Evolutionary conservation across 2,113 vertebrate species (phyloP), one percentile per base, ranked within the genome.

Genomic region (Periophthalmodon schlosseri): DNA sequence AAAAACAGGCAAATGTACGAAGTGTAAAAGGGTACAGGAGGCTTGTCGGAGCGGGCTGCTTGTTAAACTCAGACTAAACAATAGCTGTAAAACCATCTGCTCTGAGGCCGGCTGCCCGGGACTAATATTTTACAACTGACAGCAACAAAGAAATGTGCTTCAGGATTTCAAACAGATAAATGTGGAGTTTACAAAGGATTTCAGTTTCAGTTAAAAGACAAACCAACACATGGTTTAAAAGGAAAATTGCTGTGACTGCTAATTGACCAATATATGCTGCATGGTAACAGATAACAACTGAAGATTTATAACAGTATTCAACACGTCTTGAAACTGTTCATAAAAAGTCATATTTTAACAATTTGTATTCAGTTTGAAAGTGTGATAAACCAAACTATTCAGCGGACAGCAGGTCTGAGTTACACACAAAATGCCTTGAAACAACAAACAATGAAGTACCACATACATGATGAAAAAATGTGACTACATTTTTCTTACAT

Each of bases 11-110:
- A 72, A 76, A 68, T 81, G 75, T 84, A 84, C 73, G 72, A 71
- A 73, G 50, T 21, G 71, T 66, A 57, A 0, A 67, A 57, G 5
- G 64, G 60, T 70, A 60, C n/a, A 60, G 49, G 33, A 75, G 76
- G 72, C 49, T 63, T 52, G 57, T 72, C 74, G 39, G 76, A 49
- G 69, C 63, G 75, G 79, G 82, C 80, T 61, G 84, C 83, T 87
- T 86, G 88, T 91, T 89, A 87, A 88, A 84, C 77, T 74, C 84
- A 90, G 90, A 90, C 91, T 91, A 91, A 92, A 91, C 90, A 91
- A 86, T 66, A 80, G 85, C 75, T 57, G 79, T 78, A 84, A 77
- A 86, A 54, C 86, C 89, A 91, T 88, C 87, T 90, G 86, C 82
- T 88, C 75, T 76, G 81, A 88, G 78, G 79, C 77, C 60, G 67